Conservation (phyloP, 2,113 vertebrate species). For the Lichenostomus cassidix region DNA sequence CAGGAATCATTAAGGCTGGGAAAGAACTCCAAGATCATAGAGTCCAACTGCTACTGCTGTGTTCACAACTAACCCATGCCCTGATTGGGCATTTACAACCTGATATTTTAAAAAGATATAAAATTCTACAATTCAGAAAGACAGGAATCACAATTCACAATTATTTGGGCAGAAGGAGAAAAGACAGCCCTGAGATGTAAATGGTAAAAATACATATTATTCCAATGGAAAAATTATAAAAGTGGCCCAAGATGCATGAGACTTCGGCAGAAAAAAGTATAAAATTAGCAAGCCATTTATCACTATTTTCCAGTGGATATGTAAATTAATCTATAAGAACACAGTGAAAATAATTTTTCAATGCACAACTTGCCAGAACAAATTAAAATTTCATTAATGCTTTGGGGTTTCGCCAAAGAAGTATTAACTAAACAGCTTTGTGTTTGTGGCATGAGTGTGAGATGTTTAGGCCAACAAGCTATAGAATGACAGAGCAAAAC, state of each 20-base stretch:
- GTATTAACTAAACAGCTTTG: neutral
- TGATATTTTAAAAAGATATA: neutral
- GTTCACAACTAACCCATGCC: neutral
- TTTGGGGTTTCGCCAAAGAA: neutral
- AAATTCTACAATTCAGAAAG: neutral
- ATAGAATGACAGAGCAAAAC: neutral
- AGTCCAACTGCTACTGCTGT: rapidly evolving
- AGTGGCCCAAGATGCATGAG: neutral
- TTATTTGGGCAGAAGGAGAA: neutral
- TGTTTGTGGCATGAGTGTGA: neutral
- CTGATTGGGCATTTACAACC: neutral
- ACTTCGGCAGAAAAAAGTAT: neutral
- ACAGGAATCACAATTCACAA: neutral
- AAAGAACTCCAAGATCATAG: neutral
- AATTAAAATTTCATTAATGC: neutral
- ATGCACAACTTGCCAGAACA: neutral
- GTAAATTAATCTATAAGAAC: neutral
- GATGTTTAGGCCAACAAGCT: neutral
- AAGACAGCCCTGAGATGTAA: neutral
- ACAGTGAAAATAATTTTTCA: neutral
- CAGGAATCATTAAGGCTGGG: neutral
- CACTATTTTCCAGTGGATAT: neutral
- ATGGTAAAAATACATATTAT: neutral
- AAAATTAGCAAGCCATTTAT: neutral
- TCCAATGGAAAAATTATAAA: neutral